Evolutionary conservation across 2,113 vertebrate genomes (phyloP), one percentile per base, ranked within the genome.

Genomic region (Lophochroa leadbeateri): DNA sequence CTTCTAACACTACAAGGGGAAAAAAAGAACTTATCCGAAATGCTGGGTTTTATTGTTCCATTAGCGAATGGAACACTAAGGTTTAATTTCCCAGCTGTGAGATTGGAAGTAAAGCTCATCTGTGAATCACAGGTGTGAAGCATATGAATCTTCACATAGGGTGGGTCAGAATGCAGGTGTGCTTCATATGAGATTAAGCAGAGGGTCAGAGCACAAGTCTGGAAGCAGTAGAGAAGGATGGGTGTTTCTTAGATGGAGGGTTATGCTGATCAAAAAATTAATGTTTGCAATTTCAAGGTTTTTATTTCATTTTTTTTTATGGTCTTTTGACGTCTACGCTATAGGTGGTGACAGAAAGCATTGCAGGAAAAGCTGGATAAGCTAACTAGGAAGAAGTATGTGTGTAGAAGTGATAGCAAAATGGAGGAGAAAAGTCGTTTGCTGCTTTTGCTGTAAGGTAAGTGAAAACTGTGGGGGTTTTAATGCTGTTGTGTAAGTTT

Each of bases 271-370:
- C 9, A 23, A 13, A 7, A 27, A 27, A 1, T 1, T 3, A 8
- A 3, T 6, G 3, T 2, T 7, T 46, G 0, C 7, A 7, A 28
- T 10, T 13, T 52, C 0, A 15, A 21, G 9, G 1, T 16, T 19
- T 16, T 33, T 3, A 2, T 35, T 17, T 33, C 13, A 21, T n/a
- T 4, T 14, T 53, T 14, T 53, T 41, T 11, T 7, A 12, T 4
- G 37, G 0, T 10, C 0, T 3, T 77, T 55, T 29, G 10, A 3
- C 13, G 0, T 12, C 0, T 15, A 6, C 2, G 0, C 4, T 16
- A 4, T 43, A 6, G 3, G 1, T 8, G 1, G 3, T 2, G 1
- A 3, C 1, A 12, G 5, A 8, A 47, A 37, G 1, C 7, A 9
- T 3, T 21, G 2, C 2, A 46, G 15, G 14, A 28, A n/a, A 52